A percentile compares a stretch with the other conserved stretches of the same genome.
Evolutionary conservation across 2,888 invertebrate species (phyloP).

Genomic region (Noctuana brunneofusca): DNA sequence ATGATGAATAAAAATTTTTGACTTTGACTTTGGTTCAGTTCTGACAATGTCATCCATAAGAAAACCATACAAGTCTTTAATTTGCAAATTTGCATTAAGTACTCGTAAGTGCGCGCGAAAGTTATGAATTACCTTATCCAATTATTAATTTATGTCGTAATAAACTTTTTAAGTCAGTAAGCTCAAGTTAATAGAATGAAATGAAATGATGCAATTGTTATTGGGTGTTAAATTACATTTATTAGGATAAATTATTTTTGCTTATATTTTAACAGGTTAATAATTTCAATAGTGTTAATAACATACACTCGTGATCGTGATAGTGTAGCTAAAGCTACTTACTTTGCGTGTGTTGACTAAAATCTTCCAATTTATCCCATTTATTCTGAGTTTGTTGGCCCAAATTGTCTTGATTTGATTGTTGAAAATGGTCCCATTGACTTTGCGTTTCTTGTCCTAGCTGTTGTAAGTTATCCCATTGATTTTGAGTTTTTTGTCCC

Average conservation of each 20-base stretch:
- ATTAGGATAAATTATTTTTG: conserved; percentile 23
- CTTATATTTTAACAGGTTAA: conserved; percentile 24
- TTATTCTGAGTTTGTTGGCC: conserved; percentile 46
- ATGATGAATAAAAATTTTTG: too few relatives aligned
- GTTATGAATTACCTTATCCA: too few relatives aligned
- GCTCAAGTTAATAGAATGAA: conserved; percentile 5
- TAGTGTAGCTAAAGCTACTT: conserved; percentile 34
- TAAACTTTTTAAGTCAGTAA: too few relatives aligned
- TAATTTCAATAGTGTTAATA: conserved; percentile 20
- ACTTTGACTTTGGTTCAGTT: too few relatives aligned
- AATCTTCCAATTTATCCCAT: conserved; percentile 42
- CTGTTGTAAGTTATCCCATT: conserved; percentile 44
- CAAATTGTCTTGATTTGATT: conserved; percentile 45
- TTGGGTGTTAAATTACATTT: conserved; percentile 25
- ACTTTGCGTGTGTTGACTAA: conserved; percentile 41
- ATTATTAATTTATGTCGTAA: too few relatives aligned
- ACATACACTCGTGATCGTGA: conserved; percentile 2
- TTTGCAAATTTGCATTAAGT: too few relatives aligned
- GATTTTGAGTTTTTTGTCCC: conserved; percentile 46
- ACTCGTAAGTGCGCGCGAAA: too few relatives aligned
- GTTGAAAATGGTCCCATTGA: conserved; percentile 39
- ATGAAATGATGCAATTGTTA: conserved; percentile 25
- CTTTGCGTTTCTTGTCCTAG: conserved; percentile 47
- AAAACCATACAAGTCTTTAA: too few relatives aligned
- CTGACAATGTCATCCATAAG: too few relatives aligned